Evolutionary conservation across 2,797 vertebrate species (phyloP).

Genomic region (Pagetopsis macropterus): DNA sequence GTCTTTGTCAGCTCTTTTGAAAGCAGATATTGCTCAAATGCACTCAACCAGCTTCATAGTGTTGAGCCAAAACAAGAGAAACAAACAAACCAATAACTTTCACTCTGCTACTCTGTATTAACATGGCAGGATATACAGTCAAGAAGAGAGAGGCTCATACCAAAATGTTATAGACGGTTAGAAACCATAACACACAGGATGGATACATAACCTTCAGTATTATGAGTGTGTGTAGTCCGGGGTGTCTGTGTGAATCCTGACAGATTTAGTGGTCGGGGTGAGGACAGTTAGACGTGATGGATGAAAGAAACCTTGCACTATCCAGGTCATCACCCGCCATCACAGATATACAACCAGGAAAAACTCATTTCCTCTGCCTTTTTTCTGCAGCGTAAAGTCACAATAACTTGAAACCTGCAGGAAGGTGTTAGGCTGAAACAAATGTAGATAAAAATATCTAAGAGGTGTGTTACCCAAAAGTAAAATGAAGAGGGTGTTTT

Average conservation of each 20-base stretch:
- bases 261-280: constrained; percentile 67
- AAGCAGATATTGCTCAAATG: background rate
- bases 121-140: too few relatives aligned
- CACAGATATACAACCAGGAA: constrained; percentile 37
- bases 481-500: background rate
- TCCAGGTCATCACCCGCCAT: constrained; percentile 65
- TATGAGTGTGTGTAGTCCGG: constrained; percentile 39
- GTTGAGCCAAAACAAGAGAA: background rate
- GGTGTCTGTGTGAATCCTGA: constrained; percentile 46
- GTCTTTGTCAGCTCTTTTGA: background rate
- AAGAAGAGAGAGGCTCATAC: too few relatives aligned
- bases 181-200: background rate
- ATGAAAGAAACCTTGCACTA: constrained; percentile 73
- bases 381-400: background rate
- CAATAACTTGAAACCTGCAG: background rate
- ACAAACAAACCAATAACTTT: background rate
- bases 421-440: background rate
- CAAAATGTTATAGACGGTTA: background rate
- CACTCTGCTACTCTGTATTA: background rate
- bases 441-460: background rate
- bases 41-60: background rate
- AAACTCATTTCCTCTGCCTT: constrained; percentile 42
- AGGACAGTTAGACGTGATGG: constrained; percentile 70
- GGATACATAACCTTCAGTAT: constrained; percentile 11
- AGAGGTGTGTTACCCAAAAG: background rate